Evolutionary conservation across 2,113 vertebrate genomes (phyloP).

Genomic region (Cyprinodon tularosa): DNA sequence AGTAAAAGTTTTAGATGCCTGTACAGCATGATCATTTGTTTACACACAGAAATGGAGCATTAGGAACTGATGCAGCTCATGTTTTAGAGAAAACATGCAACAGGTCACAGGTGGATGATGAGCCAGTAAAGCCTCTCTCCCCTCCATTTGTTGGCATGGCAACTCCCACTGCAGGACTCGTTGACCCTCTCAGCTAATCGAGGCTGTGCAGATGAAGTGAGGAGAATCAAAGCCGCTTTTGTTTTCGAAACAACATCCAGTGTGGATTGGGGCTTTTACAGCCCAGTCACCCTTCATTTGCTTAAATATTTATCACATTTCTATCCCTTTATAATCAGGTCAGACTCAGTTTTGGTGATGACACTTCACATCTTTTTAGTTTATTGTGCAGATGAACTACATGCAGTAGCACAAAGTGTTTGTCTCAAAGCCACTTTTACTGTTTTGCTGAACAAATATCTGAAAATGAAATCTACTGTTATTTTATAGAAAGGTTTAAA

Average conservation of each 20-base stretch:
- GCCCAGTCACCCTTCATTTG: no score
- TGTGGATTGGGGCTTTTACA: neutral
- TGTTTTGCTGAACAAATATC: no score
- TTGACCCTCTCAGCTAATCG: conserved; percentile 41
- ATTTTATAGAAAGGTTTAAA: no score
- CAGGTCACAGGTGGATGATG: conserved; percentile 38
- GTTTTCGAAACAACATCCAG: neutral
- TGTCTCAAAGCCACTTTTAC: no score
- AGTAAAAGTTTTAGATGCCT: neutral
- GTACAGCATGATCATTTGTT: no score
- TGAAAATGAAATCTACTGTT: no score
- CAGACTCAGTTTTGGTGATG: no score
- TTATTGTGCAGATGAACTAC: no score
- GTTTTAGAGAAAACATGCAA: conserved; percentile 19
- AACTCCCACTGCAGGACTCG: conserved; percentile 23
- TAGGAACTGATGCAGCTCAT: neutral
- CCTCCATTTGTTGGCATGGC: conserved; percentile 53
- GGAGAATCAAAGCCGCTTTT: conserved; percentile 10
- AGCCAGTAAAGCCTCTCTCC: conserved; percentile 17
- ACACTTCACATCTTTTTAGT: no score
- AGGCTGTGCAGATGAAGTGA: neutral
- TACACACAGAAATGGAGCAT: neutral
- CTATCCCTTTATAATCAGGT: no score
- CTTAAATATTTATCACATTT: no score
- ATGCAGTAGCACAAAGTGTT: no score